Evolutionary conservation across 2,888 invertebrate species (phyloP), one percentile per base, ranked within the genome.

Genomic region (Zootermopsis nevadensis): DNA sequence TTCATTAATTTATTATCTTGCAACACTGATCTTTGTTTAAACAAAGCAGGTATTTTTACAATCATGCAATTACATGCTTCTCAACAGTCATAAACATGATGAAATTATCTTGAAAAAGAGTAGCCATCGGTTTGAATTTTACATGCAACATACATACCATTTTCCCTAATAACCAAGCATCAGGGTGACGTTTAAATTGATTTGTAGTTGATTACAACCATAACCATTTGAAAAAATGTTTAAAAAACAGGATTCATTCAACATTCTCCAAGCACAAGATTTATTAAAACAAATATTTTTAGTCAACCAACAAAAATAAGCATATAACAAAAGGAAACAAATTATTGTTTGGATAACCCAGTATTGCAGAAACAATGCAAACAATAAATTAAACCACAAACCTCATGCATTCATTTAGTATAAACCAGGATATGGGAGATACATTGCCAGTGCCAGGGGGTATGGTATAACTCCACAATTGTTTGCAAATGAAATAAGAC

Each of bases 371-470:
- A 27, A 60, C 4, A 60, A 60, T 27, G 60, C 60, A 60, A 60
- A 60, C 60, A 60, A 27, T 60, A 27, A 60, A 27, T 48, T 15
- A 30, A 69, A 2, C 69, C 69, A 69, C 2, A 69, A 31, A 69
- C 69, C 69, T 31, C 69, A 69, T 69, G 69, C 69, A 69, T 69
- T 69, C 31, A 31, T 22, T 69, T 30, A 69, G 69, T 69, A 69
- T 22, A 33, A 69, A 69, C 33, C 33, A 24, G 3, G 31, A 22
- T 1, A 66, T 33, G 30, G 33, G 33, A 33, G 19, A 69, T 33
- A n/a, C n/a, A n/a, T n/a, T n/a, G n/a, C n/a, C n/a, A n/a, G n/a
- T n/a, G n/a, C n/a, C n/a, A n/a, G n/a, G n/a, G n/a, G n/a, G n/a
- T n/a, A n/a, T n/a, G n/a, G n/a, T n/a, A n/a, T n/a, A n/a, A n/a